Evolutionary conservation across 2,113 vertebrate species (phyloP), one percentile per base, ranked within the genome.

Genomic region (Trichechus manatus): DNA sequence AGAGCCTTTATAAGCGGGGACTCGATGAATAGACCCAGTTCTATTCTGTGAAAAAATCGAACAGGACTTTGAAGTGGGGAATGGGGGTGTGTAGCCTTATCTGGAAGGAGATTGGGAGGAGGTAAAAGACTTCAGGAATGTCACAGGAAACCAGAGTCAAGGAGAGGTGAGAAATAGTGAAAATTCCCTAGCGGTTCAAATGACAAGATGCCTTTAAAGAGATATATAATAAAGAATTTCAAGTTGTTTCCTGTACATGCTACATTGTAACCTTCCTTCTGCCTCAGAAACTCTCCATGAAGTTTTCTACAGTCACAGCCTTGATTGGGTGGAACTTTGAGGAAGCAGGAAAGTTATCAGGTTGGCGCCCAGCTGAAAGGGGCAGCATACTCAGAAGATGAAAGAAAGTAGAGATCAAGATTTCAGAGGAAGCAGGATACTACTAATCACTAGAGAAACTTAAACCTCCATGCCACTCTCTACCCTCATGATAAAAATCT

Each of bases 201-300:
- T 74, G 50, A 59, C 80, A 95, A 91, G 56, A 89, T 87, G 53
- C 47, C 25, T 44, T 92, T 72, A 50, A 56, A 92, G 19, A 80
- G 47, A 25, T n/a, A 87, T 6, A 23, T 85, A 68, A 83, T 63
- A 86, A 47, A 64, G 56, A 68, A 92, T 64, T 74, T 83, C 47
- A 63, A 72, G 6, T 61, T 75, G 47, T 78, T 87, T 75, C 36
- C 59, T 66, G 0, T 36, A 2, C 77, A 9, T 84, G 63, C 53
- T 44, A 17, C 50, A 44, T n/a, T 64, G 42, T 75, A 87, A 70
- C 33, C 31, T 33, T 50, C 50, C 10, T n/a, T 1, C 59, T 13
- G 19, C 15, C 47, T 92, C 19, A 53, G 72, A 86, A 72, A 79
- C 8, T 44, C 29, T 70, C 42, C 22, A 31, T 81, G 68, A 68